A percentile compares a stretch with the other conserved stretches of the same genome.
phyloP scores from a whole-genome alignment of 1,140 invertebrate genomes.

The Ectropis grisescens region DNA sequence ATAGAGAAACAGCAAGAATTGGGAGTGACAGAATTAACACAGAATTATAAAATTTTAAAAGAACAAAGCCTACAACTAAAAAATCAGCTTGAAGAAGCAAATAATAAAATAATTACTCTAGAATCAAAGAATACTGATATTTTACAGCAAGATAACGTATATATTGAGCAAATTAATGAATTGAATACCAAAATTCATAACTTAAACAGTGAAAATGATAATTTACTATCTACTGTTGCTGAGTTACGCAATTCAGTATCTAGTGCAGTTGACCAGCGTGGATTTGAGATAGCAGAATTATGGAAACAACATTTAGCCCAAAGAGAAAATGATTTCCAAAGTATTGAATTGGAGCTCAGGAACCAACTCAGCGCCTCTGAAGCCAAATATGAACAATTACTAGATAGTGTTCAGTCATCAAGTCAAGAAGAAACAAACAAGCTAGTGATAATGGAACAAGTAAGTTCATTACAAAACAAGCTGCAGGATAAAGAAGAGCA shows the following conservation, averaged over 20 bases:
- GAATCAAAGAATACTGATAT: constrained; percentile 27
- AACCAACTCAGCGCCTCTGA: constrained; percentile 51
- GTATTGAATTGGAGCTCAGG: constrained; percentile 62
- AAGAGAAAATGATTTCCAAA: constrained; percentile 72
- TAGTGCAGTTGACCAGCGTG: constrained; percentile 72
- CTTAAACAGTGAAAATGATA: constrained; percentile 54
- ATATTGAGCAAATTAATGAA: constrained; percentile 30
- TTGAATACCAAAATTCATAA: constrained; percentile 34
- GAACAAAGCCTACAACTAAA: constrained; percentile 51
- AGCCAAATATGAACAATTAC: constrained; percentile 66
- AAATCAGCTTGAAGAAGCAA: constrained; percentile 27
- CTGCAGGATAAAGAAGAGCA: constrained; percentile 62
- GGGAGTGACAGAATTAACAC: constrained; percentile 39
- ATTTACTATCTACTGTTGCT: constrained; percentile 47
- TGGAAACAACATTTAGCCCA: constrained; percentile 76
- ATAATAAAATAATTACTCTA: constrained; percentile 19
- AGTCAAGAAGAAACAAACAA: constrained; percentile 66
- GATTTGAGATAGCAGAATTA: constrained; percentile 74
- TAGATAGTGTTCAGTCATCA: constrained; percentile 54
- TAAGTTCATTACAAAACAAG: constrained; percentile 51
- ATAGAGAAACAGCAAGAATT: constrained; percentile 11
- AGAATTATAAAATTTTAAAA: constrained; percentile 54
- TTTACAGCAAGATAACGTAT: constrained; percentile 13
- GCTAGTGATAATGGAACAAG: constrained; percentile 50
- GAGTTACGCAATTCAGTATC: constrained; percentile 55